Conservation (phyloP, 2,797 vertebrate genomes). For the Diplodus sargus region DNA sequence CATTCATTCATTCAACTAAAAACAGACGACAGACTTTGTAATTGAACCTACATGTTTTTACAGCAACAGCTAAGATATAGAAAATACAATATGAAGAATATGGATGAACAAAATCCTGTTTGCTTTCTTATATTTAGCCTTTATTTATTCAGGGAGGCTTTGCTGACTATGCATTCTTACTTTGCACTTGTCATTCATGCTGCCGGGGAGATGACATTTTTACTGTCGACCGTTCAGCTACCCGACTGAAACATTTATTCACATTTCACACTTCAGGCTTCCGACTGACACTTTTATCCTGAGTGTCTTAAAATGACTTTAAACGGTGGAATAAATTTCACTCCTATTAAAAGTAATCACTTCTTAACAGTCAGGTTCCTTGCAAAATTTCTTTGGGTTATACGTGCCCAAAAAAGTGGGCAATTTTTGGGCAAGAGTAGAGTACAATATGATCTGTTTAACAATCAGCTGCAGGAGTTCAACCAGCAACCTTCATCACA, state of each 20-base stretch:
- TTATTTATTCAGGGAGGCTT: slow-evolving; percentile 42
- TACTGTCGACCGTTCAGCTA: background rate
- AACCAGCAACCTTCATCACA: background rate
- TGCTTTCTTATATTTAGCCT: slow-evolving; percentile 27
- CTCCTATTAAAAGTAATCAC: background rate
- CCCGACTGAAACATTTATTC: background rate
- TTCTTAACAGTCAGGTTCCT: background rate
- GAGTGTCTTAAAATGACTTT: background rate
- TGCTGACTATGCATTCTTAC: slow-evolving; percentile 53
- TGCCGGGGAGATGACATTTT: background rate
- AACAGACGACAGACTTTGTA: slow-evolving; percentile 19
- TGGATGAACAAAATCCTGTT: slow-evolving; percentile 54
- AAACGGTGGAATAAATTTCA: background rate
- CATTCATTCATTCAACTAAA: slow-evolving; percentile 33
- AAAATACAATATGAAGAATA: slow-evolving; percentile 42
- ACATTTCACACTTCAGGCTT: background rate
- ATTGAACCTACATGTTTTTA: slow-evolving; percentile 37
- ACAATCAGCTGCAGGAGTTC: background rate
- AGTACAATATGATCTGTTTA: background rate
- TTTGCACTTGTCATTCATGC: slow-evolving; percentile 27
- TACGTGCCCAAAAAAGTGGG: background rate
- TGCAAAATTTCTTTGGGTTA: background rate
- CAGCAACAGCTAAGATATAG: slow-evolving; percentile 12
- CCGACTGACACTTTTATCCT: background rate
- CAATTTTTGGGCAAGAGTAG: too few relatives aligned